Evolutionary conservation across 1,140 invertebrate genomes (phyloP), one percentile per base, ranked within the genome.

Genomic region (Anastrepha ludens): DNA sequence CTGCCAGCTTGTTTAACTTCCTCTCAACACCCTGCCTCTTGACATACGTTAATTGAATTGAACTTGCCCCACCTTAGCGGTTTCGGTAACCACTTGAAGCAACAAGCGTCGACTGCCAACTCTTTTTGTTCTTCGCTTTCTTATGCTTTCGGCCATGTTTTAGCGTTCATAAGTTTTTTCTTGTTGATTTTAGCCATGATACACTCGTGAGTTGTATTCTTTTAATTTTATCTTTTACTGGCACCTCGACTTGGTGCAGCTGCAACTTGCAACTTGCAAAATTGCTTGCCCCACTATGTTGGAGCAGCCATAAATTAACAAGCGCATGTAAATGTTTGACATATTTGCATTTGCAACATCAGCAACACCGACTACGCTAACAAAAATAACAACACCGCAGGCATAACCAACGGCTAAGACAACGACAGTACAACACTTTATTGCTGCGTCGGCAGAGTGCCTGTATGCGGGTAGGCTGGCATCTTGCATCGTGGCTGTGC

Each of bases 271-370:
- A 81, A 81, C 70, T 81, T 81, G 74, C 47, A 17, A 81, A 81
- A 81, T 58, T 29, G 74, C 47, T 81, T 58, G 47, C 74, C 47
- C 74, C 74, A 41, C 74, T 55, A 81, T 47, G 47, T 17, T 81
- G 74, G 11, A 81, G 74, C 20, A n/a, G n/a, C 74, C 74, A 81
- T 81, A 81, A 81, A 81, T 81, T 81, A 81, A 81, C 74, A 81
- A 55, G 44, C 74, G 74, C 47, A 81, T 55, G 74, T 81, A 81
- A 81, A 81, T 81, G 74, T 81, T 55, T 81, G 74, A 81, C 74
- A 81, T 81, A 55, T 81, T 58, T 81, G 74, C 74, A 81, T 81
- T 81, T 81, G 47, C 74, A 81, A 81, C 74, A 81, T 81, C 74
- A 81, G 47, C 74, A 78, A 81, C 74, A 81, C 17, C n/a, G 41